Conservation (phyloP, 2,888 invertebrate species). For the Fabriciana adippe region DNA sequence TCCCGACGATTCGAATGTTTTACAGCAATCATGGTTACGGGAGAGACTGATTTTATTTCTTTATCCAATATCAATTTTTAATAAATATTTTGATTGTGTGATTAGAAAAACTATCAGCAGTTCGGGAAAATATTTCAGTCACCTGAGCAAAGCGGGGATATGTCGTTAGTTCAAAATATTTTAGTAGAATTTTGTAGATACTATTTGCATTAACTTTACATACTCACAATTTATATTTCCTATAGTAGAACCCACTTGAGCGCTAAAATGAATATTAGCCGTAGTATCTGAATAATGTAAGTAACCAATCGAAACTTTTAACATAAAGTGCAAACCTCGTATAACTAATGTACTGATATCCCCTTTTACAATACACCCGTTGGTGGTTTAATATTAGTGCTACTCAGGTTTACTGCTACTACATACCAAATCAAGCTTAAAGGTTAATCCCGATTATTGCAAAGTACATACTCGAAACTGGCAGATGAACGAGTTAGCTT, state of each 20-base stretch:
- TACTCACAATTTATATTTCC: not conserved
- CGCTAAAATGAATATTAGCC: conserved; percentile 12
- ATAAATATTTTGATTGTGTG: too few species aligned
- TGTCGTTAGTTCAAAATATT: too few species aligned
- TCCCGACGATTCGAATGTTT: too few species aligned
- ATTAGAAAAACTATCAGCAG: too few species aligned
- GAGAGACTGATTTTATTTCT: too few species aligned
- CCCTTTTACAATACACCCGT: conserved; percentile 12
- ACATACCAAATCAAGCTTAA: conserved; percentile 4
- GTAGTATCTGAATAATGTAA: conserved; percentile 16
- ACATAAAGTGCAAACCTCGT: conserved; percentile 14
- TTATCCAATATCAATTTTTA: too few species aligned
- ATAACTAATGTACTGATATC: conserved; percentile 18
- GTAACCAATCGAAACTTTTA: conserved; percentile 20
- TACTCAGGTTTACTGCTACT: conserved; percentile 11
- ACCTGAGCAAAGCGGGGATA: too few species aligned
- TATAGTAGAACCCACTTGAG: conserved; percentile 6
- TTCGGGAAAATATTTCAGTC: too few species aligned
- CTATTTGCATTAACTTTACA: not conserved
- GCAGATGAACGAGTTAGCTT: too few species aligned
- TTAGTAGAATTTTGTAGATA: too few species aligned
- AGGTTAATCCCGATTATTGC: not conserved
- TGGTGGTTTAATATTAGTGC: conserved; percentile 5
- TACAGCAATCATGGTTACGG: too few species aligned
- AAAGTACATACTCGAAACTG: too few species aligned